Conservation (phyloP, 2,113 vertebrate species). For the Ctenodactylus gundi region DNA sequence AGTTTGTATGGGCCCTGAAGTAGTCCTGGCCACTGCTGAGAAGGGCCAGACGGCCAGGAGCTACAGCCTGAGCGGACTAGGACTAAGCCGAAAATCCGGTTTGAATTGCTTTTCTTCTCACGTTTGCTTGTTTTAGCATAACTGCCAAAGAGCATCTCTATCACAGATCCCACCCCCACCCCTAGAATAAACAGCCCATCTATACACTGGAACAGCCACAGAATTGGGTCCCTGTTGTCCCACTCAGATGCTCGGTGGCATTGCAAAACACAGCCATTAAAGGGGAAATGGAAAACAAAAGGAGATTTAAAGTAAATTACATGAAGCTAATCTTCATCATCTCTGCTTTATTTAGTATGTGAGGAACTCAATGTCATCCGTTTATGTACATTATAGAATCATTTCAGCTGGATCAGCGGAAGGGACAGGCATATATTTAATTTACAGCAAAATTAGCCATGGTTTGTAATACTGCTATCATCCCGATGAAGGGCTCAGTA, state of each 20-base stretch:
- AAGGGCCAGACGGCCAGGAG: background rate
- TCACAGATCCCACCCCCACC: background rate
- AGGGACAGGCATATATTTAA: background rate
- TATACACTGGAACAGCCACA: slow-evolving; percentile 35
- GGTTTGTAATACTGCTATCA: background rate
- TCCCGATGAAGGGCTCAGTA: background rate
- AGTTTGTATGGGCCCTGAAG: slow-evolving; percentile 43
- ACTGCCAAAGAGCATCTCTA: background rate
- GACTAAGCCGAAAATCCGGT: background rate
- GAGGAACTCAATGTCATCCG: slow-evolving; percentile 43
- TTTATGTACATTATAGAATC: background rate
- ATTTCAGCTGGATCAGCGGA: slow-evolving; percentile 23
- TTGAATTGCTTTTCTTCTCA: background rate
- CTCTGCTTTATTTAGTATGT: slow-evolving; percentile 31
- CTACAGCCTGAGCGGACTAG: background rate
- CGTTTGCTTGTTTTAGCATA: slow-evolving; percentile 27
- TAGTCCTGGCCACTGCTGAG: slow-evolving; percentile 10
- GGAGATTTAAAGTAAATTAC: slow-evolving; percentile 47
- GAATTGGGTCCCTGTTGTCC: background rate
- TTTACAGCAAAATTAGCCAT: background rate
- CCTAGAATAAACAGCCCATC: background rate
- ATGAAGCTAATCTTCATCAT: slow-evolving; percentile 30
- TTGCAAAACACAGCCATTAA: slow-evolving; percentile 59
- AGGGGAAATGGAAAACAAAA: slow-evolving; percentile 52
- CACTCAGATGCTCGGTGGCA: slow-evolving; percentile 50